Percentiles rank a stretch among this genome's conserved stretches.
phyloP scores from a whole-genome alignment of 1,140 invertebrate species.

The Drosophila mojavensis region DNA sequence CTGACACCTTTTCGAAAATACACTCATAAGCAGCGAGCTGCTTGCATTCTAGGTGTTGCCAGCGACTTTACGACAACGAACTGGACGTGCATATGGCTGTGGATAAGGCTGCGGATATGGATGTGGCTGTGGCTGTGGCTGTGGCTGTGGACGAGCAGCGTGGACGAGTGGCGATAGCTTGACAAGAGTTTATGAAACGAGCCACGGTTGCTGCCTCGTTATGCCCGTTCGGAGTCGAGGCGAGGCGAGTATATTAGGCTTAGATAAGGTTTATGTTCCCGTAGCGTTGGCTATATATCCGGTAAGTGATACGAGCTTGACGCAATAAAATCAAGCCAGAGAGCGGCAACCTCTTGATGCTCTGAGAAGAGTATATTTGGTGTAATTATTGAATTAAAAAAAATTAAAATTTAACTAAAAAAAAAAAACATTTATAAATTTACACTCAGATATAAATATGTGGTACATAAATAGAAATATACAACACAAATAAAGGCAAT shows the following conservation, averaged over 20 bases:
- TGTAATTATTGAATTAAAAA: no score
- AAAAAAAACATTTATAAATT: no score
- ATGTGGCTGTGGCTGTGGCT: conserved; percentile 26
- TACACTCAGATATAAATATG: no score
- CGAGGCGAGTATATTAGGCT: neutral
- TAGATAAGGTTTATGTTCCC: no score
- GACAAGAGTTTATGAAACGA: conserved; percentile 83
- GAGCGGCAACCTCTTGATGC: no score
- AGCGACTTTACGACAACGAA: conserved; percentile 68
- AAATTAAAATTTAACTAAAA: no score
- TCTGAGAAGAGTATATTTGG: no score
- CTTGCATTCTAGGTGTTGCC: conserved; percentile 69
- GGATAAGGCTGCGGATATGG: conserved; percentile 1
- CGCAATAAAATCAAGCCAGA: no score
- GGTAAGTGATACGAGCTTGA: no score
- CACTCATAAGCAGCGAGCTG: conserved; percentile 66
- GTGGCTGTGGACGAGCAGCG: conserved; percentile 41
- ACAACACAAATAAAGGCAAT: no score
- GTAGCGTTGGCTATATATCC: no score
- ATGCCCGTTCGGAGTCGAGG: conserved; percentile 1
- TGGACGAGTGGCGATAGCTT: conserved; percentile 69
- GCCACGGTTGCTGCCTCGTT: conserved; percentile 65
- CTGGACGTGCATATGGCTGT: conserved; percentile 14
- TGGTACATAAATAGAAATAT: no score
- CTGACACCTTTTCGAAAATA: conserved; percentile 83